Base-by-base conservation (phyloP, 2,113 vertebrate genomes). In the Vidua macroura region DNA sequence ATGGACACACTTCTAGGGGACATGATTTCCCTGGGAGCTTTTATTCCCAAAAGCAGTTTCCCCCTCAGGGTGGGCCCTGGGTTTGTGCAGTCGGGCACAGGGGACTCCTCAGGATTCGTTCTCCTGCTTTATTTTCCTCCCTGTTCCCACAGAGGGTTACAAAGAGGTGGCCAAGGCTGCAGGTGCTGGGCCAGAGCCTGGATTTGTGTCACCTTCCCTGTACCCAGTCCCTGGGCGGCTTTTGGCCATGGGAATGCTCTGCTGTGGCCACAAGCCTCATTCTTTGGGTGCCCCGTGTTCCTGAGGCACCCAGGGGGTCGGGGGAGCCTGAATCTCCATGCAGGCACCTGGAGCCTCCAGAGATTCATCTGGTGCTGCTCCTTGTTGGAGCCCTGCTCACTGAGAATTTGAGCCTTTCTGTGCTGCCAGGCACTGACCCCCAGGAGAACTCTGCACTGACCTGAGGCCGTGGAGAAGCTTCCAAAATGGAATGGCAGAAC, bases 231-330 rank as follows among this genome's bases (percentile, higher is more conserved):
- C 23, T 30, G 23, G 7, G 35, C 14, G 59, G 14, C 8, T 66
- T 63, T 55, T 56, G 63, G n/a, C 52, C 39, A 5, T 7, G 19
- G 75, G 27, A 35, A 22, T 27, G 27, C 3, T 44, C 39, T 68
- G 55, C 64, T n/a, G 18, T 30, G 49, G 27, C 62, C 62, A 12
- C 37, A 4, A 8, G 27, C 21, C 52, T 49, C 4, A 0, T 13
- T 17, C n/a, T 17, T 10, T 0, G 15, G 35, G 25, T 83, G 52
- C 6, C 33, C 20, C 5, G 0, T 1, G 7, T 31, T 41, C 22
- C 43, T 7, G 6, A 46, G n/a, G 35, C 21, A 7, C 5, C 33
- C 7, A 0, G 5, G 44, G 53, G 31, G 9, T 6, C 14, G 5
- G 39, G 33, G 69, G 53, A 69, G 24, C 59, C 33, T 14, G 8